A percentile compares a stretch with the other conserved stretches of the same genome.
phyloP scores from a whole-genome alignment of 2,888 invertebrate genomes.

The Rhyacophila evoluta region DNA sequence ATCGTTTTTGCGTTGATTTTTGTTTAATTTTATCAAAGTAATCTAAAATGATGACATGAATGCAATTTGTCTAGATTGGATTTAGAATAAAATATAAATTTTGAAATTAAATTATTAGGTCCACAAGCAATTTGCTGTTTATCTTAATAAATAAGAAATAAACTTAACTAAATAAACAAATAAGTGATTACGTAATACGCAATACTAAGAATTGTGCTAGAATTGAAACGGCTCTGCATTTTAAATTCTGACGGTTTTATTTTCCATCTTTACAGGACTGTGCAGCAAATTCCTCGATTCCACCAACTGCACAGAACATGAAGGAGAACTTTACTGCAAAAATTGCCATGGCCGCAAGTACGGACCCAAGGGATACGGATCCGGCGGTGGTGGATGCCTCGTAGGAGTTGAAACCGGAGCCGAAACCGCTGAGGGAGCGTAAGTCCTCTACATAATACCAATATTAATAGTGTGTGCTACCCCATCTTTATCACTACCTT shows the following conservation, averaged over 20 bases:
- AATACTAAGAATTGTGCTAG: no score
- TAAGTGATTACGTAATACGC: no score
- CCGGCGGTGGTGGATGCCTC: constrained; percentile 98
- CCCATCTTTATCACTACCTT: background rate
- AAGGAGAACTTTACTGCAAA: constrained; percentile 97
- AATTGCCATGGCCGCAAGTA: constrained; percentile 97
- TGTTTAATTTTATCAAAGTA: no score
- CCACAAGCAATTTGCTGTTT: no score
- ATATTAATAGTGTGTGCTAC: background rate
- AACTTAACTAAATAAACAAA: no score
- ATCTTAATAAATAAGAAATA: no score
- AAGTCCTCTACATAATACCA: constrained; percentile 71
- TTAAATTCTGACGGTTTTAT: background rate
- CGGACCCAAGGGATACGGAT: constrained; percentile 98
- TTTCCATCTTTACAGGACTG: constrained; percentile 74
- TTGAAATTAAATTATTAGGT: no score
- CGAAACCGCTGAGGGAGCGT: constrained; percentile 73
- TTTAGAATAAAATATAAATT: no score
- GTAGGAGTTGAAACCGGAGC: constrained; percentile 78
- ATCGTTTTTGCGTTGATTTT: no score
- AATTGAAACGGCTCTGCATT: no score
- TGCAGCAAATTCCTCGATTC: constrained; percentile 98
- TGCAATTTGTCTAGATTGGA: no score
- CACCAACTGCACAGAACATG: constrained; percentile 98
- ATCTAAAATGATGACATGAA: no score